These are phyloP conservation scores for Charanyca ferruginea DNA, from an alignment of 2,888 invertebrate genomes.

Conservation along the genomic window DNA sequence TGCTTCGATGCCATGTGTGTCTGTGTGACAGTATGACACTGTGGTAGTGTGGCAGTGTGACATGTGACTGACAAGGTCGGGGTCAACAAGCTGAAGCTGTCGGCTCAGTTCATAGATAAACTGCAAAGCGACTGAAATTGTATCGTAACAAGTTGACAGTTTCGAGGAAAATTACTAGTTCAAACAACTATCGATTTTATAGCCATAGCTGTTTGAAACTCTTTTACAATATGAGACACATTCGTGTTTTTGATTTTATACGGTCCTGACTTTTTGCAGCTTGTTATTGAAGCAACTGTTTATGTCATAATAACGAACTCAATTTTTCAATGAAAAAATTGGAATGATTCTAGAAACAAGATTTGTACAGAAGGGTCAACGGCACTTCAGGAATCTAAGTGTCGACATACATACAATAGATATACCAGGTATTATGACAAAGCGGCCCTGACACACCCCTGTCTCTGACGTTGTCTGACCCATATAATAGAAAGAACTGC, in stretches of 20 bases:
- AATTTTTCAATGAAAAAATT: too few relatives aligned
- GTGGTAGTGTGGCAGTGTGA: constrained; percentile 7
- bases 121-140: constrained; percentile 13
- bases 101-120: background rate
- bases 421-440: too few relatives aligned
- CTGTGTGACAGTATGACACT: background rate
- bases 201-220: background rate
- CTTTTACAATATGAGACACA: background rate
- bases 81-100: constrained; percentile 7
- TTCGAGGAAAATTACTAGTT: constrained; percentile 17
- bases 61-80: constrained; percentile 36
- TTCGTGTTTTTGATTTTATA: background rate
- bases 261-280: too few relatives aligned
- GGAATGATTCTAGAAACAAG: too few relatives aligned
- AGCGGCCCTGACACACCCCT: background rate
- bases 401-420: too few relatives aligned
- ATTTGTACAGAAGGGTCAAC: too few relatives aligned
- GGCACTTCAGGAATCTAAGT: too few relatives aligned
- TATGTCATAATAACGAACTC: too few relatives aligned
- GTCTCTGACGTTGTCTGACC: background rate
- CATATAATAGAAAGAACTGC: background rate
- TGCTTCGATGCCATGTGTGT: background rate
- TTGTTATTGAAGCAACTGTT: too few relatives aligned
- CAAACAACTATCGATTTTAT: constrained; percentile 34
- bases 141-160: constrained; percentile 28